A percentile compares a stretch with the other conserved stretches of the same genome.
Evolutionary conservation across 92 coral and sea anemone species (phyloP).

Genomic region (Heteractis magnifica): DNA sequence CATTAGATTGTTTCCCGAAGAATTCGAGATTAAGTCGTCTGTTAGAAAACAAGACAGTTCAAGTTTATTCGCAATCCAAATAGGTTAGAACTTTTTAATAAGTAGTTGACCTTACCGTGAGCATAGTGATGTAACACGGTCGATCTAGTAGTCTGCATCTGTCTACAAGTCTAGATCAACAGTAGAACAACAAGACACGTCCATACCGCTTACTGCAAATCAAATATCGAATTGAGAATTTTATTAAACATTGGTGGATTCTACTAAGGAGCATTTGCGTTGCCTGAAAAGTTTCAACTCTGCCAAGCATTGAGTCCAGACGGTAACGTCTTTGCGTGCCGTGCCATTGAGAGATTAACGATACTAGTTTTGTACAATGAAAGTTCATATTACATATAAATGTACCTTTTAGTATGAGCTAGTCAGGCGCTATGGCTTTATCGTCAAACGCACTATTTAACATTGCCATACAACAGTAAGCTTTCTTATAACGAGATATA

Average conservation of each 20-base stretch:
- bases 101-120: slow-evolving; percentile 7
- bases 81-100: background rate
- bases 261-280: background rate
- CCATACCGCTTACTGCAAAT: background rate
- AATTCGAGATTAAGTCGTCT: background rate
- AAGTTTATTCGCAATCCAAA: background rate
- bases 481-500: background rate
- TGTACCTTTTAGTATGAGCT: background rate
- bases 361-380: slow-evolving; percentile 9
- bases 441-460: too few relatives aligned
- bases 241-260: background rate
- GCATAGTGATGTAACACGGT: slow-evolving; percentile 1
- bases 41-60: background rate
- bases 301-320: background rate
- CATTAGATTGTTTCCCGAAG: background rate
- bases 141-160: background rate
- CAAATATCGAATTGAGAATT: background rate
- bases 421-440: too few relatives aligned
- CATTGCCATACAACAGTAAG: too few relatives aligned
- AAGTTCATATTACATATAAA: background rate
- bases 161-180: slow-evolving; percentile 1
- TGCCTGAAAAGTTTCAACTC: background rate
- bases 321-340: slow-evolving; percentile 10
- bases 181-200: background rate
- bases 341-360: slow-evolving; percentile 11